Base-by-base conservation (phyloP, 2,888 invertebrate genomes). In the Patella depressa region DNA sequence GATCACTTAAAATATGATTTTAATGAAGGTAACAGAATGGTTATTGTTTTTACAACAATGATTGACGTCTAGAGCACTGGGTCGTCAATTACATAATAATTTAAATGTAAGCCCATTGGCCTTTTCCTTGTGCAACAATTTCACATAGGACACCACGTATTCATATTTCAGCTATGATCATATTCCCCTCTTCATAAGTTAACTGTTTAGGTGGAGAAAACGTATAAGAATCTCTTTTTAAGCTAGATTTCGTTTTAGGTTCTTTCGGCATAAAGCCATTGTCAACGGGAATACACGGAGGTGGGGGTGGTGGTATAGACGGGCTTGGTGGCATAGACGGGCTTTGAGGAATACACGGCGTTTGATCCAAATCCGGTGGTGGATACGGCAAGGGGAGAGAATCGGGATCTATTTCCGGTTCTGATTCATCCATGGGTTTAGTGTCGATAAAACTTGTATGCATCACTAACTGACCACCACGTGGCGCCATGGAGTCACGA, bases 381-480 rank as follows among this genome's bases (percentile, higher is more conserved):
- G 65, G 65, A 3, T 19, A 24, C 11, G 65, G 65, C 24, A 65
- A 65, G 24, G 65, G 65, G 65, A 65, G 65, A 65, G 65, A 65
- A 65, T 65, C 65, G 3, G 65, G 65, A 65, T 65, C 65, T 24
- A 65, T 24, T 65, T 65, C 65, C 19, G 65, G 65, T 19, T 75
- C 75, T 15, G 65, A 75, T 29, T 78, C 78, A 17, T 75, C 78
- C 9, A 72, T 54, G 14, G 65, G 54, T 24, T 76, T 79, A 24
- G 80, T 79, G 71, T 84, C 84, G 53, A 84, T 81, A 71, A 84
- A 84, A 65, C 82, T 82, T 15, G 84, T 89, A 57, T 88, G 87
- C 81, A 89, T 85, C 74, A 88, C 84, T 65, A 86, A 84, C 53
- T 88, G 87, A n/a, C 87, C 83, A 69, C 86, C 80, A 19, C 83